Base-by-base conservation (phyloP, 2,113 vertebrate genomes). In the Melozone crissalis region DNA sequence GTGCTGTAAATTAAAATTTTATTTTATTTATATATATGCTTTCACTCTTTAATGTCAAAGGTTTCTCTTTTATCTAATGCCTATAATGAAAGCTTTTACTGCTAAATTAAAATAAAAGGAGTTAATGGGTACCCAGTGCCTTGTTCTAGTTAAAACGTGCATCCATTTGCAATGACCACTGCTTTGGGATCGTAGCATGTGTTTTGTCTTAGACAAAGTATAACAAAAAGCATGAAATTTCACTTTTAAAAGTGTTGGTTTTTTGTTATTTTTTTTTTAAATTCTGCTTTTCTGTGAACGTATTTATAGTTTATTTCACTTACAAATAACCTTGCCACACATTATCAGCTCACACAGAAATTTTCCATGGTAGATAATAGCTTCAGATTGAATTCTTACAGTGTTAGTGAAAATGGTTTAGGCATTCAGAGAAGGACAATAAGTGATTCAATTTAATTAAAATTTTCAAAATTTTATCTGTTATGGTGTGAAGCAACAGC, bases 101-200 rank as follows among this genome's bases (percentile, higher is more conserved):
- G 61, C 57, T 93, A 89, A 96, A 95, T 96, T 95, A 93, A 91
- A 95, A 82, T 72, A 94, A 89, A 89, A 94, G 51, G 47, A 81
- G 61, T 76, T 90, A 94, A 93, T 90, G 75, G 79, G 82, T 81
- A 88, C 68, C 71, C 33, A 75, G 93, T 88, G 91, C 47, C 77
- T 94, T 92, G 30, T 93, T 96, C 82, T 81, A 79, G 73, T 88
- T 96, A 86, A 92, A 90, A 83, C 58, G 28, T 82, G 31, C 71
- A 89, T 89, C 87, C 93, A 37, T 94, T 93, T 92, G 37, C 67
- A 84, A 67, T 96, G 91, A 79, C 94, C 88, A 86, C 46, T 79
- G 81, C 57, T 92, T 87, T 91, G 74, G 76, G 74, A 85, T 37
- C 90, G 12, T 43, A 85, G 27, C 16, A 57, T 51, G 27, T 62